Evolutionary conservation across 2,797 vertebrate species (phyloP).

Genomic region (Pterois miles): DNA sequence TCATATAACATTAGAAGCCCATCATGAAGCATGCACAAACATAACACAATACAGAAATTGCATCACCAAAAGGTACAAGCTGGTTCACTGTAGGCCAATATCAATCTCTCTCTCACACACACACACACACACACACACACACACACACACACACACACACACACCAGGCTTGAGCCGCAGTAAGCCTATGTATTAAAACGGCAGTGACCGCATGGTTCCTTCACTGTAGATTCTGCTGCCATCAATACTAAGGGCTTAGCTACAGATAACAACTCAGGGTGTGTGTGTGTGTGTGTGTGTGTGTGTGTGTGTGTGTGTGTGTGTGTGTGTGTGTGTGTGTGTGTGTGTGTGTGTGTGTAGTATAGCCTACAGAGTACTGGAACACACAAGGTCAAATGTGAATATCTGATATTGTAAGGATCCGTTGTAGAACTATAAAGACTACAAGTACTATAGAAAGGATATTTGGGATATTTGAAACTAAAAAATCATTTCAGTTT

Average conservation of each 20-base stretch:
- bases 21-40: too few species aligned
- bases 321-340: too few species aligned
- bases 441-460: not conserved
- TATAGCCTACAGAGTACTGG: not conserved
- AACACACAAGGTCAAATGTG: not conserved
- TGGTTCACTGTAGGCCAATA: too few species aligned
- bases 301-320: too few species aligned
- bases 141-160: not conserved
- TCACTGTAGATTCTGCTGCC: constrained; percentile 11
- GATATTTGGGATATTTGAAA: too few species aligned
- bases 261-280: not conserved
- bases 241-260: constrained; percentile 29
- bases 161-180: not conserved
- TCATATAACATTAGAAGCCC: too few species aligned
- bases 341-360: too few species aligned
- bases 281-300: not conserved
- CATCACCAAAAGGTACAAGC: too few species aligned
- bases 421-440: not conserved
- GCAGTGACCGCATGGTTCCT: not conserved
- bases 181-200: not conserved
- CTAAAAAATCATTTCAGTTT: too few species aligned
- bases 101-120: too few species aligned
- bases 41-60: too few species aligned
- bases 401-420: not conserved
- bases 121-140: too few species aligned